A percentile compares a stretch with the other conserved stretches of the same genome.
Evolutionary conservation across 2,888 invertebrate species (phyloP).

Genomic region (Erebia aethiops): DNA sequence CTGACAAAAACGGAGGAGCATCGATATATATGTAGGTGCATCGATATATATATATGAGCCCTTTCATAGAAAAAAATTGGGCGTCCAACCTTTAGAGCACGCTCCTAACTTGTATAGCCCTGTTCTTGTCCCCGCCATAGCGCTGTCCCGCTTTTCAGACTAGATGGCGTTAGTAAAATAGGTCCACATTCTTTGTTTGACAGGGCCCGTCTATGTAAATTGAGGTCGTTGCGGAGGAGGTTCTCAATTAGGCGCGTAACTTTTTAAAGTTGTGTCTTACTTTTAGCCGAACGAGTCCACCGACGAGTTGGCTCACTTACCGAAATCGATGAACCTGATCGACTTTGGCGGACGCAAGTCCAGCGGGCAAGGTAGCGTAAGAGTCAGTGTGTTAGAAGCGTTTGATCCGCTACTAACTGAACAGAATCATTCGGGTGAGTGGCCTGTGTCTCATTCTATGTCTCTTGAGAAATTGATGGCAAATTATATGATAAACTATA

Average conservation of each 20-base stretch:
- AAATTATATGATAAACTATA: constrained; percentile 26
- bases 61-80: too few relatives aligned
- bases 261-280: background rate
- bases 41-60: too few relatives aligned
- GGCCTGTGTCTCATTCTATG: constrained; percentile 58
- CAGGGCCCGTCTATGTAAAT: too few relatives aligned
- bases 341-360: constrained; percentile 69
- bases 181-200: too few relatives aligned
- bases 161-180: too few relatives aligned
- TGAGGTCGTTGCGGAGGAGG: too few relatives aligned
- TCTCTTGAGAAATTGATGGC: constrained; percentile 29
- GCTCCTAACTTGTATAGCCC: too few relatives aligned
- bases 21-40: too few relatives aligned
- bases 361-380: constrained; percentile 73
- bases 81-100: too few relatives aligned
- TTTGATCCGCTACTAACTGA: constrained; percentile 92
- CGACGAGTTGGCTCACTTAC: constrained; percentile 67
- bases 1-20: too few relatives aligned
- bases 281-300: constrained; percentile 70
- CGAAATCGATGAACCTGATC: constrained; percentile 71
- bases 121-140: too few relatives aligned
- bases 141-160: too few relatives aligned
- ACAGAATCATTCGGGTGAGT: constrained; percentile 81
- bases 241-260: background rate
- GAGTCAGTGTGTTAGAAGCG: constrained; percentile 90